phyloP scores from a whole-genome alignment of 1,140 invertebrate species.

The Caenorhabditis remanei region DNA sequence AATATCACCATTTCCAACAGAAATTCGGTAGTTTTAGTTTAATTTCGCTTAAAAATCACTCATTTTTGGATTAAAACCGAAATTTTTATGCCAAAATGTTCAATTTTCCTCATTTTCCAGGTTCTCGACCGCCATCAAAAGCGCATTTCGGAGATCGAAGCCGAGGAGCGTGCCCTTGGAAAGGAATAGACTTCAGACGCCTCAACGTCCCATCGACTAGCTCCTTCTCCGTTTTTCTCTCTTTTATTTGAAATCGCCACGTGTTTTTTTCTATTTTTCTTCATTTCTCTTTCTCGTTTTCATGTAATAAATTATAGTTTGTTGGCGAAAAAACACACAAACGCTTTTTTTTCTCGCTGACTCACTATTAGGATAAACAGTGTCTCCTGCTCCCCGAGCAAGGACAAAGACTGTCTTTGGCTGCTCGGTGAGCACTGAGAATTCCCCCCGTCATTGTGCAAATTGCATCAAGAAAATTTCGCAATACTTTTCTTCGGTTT shows the following conservation, averaged over 20 bases:
- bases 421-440: neutral
- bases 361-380: conserved; percentile 26
- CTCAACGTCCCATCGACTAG: neutral
- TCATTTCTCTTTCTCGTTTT: neutral
- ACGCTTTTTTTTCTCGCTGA: neutral
- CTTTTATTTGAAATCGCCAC: neutral
- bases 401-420: conserved; percentile 21
- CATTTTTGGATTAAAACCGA: too few species aligned
- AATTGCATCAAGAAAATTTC: conserved; percentile 49
- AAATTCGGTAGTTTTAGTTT: too few species aligned
- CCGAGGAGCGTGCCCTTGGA: conserved; percentile 58
- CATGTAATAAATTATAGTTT: conserved; percentile 55
- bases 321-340: neutral
- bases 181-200: conserved; percentile 14
- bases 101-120: conserved; percentile 26
- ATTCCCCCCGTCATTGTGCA: conserved; percentile 8
- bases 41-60: too few species aligned
- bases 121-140: conserved; percentile 63
- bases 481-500: neutral
- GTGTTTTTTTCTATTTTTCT: neutral
- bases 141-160: conserved; percentile 67
- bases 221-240: neutral
- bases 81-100: neutral
- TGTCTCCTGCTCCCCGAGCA: neutral
- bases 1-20: too few species aligned